Evolutionary conservation across 2,113 vertebrate genomes (phyloP), one percentile per base, ranked within the genome.

Genomic region (Isichthys henryi): DNA sequence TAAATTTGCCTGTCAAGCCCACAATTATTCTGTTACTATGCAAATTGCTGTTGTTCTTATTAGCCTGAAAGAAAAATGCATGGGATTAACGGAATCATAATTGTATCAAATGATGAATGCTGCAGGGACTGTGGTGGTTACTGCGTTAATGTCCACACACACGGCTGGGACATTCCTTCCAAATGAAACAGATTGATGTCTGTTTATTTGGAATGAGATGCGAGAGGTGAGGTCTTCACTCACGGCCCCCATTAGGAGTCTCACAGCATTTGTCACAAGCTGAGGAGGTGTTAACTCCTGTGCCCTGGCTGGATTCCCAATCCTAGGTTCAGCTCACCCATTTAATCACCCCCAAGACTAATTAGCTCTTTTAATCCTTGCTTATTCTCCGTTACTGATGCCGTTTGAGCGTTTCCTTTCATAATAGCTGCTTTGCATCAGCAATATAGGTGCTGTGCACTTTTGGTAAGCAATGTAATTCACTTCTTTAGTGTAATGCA

Each of bases 21-120:
- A 92, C 93, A 96, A 95, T 97, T 97, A 96, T 96, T 96, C 94
- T 96, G 92, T 94, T 94, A 92, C 93, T 95, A 92, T 95, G 96
- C 94, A 95, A 96, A 96, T 95, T 96, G 94, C 5, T 89, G 92
- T 93, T 93, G 88, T 92, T 95, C 90, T 90, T 90, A 90, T 89
- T 94, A 92, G 91, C 92, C 74, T 89, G 91, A 92, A 94, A 91
- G 89, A 94, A 95, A 94, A 95, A 95, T 90, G 92, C 87, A 91
- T 93, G 90, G 90, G 91, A 92, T 94, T 94, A 92, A 95, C 92
- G 95, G 96, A 96, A 95, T 97, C 95, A 94, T 91, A 94, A 94
- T 88, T 88, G 93, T 95, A 93, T 92, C 89, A 91, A 94, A 91
- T 94, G 94, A 95, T 93, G 91, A 93, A 93, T 90, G 91, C 91